Conservation (phyloP, 2,113 vertebrate species). For the Myotis yumanensis region DNA sequence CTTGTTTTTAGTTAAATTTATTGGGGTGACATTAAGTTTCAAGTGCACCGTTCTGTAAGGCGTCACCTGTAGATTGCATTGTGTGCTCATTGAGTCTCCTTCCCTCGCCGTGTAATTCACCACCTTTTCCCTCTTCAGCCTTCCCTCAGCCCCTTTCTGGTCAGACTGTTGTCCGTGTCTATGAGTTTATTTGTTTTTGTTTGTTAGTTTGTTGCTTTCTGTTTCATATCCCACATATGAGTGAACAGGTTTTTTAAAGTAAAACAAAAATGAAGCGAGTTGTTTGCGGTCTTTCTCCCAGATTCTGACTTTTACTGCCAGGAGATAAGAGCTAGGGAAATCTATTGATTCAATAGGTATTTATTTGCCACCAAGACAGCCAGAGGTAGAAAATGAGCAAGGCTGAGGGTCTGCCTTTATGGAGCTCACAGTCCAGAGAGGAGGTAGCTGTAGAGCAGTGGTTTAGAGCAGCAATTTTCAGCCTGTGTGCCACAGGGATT, state of each 20-base stretch:
- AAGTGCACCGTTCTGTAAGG: not conserved
- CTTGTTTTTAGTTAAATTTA: not conserved
- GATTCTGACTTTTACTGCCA: not conserved
- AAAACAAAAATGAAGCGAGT: not conserved
- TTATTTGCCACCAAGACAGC: not conserved
- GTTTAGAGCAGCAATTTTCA: not conserved
- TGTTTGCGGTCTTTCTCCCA: not conserved
- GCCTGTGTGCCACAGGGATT: not conserved
- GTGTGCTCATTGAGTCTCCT: not conserved
- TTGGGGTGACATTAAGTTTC: not conserved
- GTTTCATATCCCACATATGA: not conserved
- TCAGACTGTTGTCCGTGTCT: not conserved
- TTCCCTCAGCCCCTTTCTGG: too few species aligned
- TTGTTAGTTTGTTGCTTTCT: not conserved
- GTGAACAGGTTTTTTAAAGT: not conserved
- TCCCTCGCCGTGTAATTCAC: rapidly evolving
- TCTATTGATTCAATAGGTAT: not conserved
- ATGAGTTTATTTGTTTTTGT: not conserved
- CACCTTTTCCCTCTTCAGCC: not conserved
- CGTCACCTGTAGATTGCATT: not conserved
- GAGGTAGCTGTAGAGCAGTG: not conserved
- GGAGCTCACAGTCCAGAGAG: not conserved
- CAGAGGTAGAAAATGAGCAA: not conserved
- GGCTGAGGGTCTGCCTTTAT: not conserved
- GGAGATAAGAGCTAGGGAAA: not conserved